A percentile compares a stretch with the other conserved stretches of the same genome.
These are phyloP conservation scores for Andrena cerasifolii DNA, from an alignment of 1,140 invertebrate species.

Conservation along the genomic window DNA sequence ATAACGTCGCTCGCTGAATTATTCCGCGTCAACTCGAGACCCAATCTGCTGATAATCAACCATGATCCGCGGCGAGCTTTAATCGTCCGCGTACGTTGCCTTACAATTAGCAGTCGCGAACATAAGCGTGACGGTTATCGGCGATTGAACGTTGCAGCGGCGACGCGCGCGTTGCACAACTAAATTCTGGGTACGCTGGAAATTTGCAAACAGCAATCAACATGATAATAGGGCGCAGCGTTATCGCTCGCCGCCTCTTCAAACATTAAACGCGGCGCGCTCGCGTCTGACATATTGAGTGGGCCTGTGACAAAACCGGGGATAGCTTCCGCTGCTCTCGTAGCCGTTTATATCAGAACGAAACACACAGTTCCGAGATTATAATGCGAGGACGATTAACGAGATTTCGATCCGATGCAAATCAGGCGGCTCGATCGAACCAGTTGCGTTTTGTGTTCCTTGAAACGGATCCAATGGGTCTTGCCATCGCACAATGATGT, in stretches of 20 bases:
- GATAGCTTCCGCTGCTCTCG: too few species aligned
- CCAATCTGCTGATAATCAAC: constrained; percentile 16
- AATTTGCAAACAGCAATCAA: constrained; percentile 36
- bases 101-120: constrained; percentile 16
- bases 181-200: constrained; percentile 1
- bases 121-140: constrained; percentile 3
- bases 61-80: neutral
- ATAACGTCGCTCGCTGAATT: constrained; percentile 1
- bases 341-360: too few species aligned
- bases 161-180: neutral
- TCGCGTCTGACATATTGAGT: too few species aligned
- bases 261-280: neutral
- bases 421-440: too few species aligned
- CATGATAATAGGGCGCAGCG: constrained; percentile 8
- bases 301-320: too few species aligned
- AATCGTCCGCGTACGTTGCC: neutral
- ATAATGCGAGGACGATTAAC: too few species aligned
- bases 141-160: constrained; percentile 18
- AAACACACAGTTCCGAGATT: too few species aligned
- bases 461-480: too few species aligned
- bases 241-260: neutral
- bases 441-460: too few species aligned
- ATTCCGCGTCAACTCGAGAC: neutral
- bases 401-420: too few species aligned
- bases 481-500: too few species aligned